These are phyloP conservation scores for Craseonycteris thonglongyai DNA, from an alignment of 2,113 vertebrate genomes.

Conservation along the genomic window DNA sequence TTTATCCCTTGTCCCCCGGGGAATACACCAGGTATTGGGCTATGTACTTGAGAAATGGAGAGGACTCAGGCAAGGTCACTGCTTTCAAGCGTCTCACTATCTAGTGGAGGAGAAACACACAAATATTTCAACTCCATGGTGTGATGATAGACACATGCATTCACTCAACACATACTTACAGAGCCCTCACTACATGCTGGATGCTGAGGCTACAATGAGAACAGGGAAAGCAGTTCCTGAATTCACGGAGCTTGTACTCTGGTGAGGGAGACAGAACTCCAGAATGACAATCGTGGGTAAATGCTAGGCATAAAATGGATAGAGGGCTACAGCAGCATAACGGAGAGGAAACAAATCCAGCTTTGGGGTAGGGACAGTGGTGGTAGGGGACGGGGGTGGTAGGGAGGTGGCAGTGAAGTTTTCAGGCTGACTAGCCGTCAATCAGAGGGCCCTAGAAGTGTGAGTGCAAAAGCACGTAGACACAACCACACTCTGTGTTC, in stretches of 20 bases:
- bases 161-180: not conserved
- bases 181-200: not conserved
- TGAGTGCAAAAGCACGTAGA: accelerated
- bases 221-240: not conserved
- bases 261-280: not conserved
- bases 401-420: not conserved
- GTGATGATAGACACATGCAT: not conserved
- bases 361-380: not conserved
- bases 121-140: not conserved
- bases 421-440: not conserved
- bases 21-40: not conserved
- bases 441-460: not conserved
- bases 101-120: not conserved
- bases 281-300: not conserved
- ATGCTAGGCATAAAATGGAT: not conserved
- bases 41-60: not conserved
- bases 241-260: not conserved
- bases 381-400: too few relatives aligned
- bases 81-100: not conserved
- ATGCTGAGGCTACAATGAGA: not conserved
- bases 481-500: not conserved
- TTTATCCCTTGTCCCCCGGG: not conserved
- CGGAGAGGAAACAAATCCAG: not conserved
- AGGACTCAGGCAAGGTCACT: not conserved
- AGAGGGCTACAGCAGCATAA: not conserved